A percentile compares a stretch with the other conserved stretches of the same genome.
phyloP scores from a whole-genome alignment of 2,888 invertebrate species.

The Agonopterix arenella region DNA sequence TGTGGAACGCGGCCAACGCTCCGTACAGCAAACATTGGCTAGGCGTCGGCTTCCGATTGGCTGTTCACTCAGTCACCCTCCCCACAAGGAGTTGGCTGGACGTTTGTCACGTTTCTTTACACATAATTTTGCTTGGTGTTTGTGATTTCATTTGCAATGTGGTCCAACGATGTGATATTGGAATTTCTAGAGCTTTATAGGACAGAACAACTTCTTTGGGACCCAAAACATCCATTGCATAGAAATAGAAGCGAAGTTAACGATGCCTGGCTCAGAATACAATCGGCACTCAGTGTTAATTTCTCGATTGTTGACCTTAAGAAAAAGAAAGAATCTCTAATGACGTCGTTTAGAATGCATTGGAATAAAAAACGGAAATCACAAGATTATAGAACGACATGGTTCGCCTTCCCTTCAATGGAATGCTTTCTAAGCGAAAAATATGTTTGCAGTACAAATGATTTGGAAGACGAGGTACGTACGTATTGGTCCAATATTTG shows the following conservation, averaged over 20 bases:
- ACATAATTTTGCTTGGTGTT: background rate
- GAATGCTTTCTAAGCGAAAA: conserved; percentile 59
- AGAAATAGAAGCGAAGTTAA: conserved; percentile 50
- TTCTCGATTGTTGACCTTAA: conserved; percentile 51
- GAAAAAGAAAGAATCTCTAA: conserved; percentile 65
- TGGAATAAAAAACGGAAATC: conserved; percentile 42
- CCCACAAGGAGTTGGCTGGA: conserved; percentile 18
- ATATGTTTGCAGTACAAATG: conserved; percentile 50
- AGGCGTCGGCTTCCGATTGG: conserved; percentile 38
- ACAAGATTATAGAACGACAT: conserved; percentile 42
- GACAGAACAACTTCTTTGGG: conserved; percentile 56
- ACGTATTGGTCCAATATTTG: too few relatives aligned
- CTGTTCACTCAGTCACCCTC: conserved; percentile 22
- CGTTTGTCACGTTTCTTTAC: conserved; percentile 10
- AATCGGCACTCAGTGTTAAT: conserved; percentile 39
- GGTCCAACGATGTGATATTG: conserved; percentile 48
- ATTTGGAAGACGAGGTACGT: conserved; percentile 47
- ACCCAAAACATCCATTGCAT: conserved; percentile 52
- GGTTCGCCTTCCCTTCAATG: conserved; percentile 65
- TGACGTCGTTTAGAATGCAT: conserved; percentile 61
- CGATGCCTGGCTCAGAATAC: conserved; percentile 60
- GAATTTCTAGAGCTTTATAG: conserved; percentile 61
- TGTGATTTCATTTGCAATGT: background rate
- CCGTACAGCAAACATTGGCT: conserved; percentile 51
- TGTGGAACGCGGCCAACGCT: conserved; percentile 48